Conservation (phyloP, 2,113 vertebrate species). For the Mesocricetus auratus region DNA sequence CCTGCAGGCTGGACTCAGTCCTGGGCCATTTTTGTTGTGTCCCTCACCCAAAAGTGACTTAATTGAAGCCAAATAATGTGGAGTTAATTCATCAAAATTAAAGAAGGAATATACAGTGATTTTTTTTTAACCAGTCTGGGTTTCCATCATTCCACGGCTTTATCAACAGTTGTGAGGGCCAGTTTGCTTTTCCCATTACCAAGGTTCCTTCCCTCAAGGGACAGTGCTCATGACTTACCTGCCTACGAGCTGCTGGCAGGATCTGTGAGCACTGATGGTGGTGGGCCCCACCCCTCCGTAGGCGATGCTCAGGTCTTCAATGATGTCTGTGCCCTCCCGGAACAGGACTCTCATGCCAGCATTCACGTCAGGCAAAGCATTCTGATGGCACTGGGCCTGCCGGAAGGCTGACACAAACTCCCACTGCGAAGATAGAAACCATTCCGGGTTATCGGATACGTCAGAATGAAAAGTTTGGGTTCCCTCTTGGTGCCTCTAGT, state of each 20-base stretch:
- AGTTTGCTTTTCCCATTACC: background rate
- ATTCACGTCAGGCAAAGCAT: constrained; percentile 89
- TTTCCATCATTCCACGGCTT: background rate
- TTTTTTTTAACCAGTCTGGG: background rate
- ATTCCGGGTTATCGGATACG: background rate
- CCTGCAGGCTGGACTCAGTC: background rate
- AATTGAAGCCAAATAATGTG: background rate
- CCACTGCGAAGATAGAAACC: constrained; percentile 85
- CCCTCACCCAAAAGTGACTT: background rate
- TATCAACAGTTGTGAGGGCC: background rate
- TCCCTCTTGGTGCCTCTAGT: background rate
- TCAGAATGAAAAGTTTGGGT: background rate
- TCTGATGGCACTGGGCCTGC: constrained; percentile 92
- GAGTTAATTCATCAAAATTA: background rate
- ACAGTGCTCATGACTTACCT: constrained; percentile 81
- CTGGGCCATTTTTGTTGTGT: background rate
- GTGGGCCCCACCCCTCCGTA: constrained; percentile 89
- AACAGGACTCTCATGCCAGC: constrained; percentile 92
- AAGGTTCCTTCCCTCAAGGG: background rate
- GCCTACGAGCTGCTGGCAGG: constrained; percentile 85
- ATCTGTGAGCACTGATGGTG: constrained; percentile 84
- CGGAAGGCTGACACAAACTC: constrained; percentile 92
- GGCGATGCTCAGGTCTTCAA: constrained; percentile 90
- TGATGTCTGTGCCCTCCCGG: constrained; percentile 85
- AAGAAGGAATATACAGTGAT: background rate